Base-by-base conservation (phyloP, 2,888 invertebrate genomes). In the Oeneis ivallda region DNA sequence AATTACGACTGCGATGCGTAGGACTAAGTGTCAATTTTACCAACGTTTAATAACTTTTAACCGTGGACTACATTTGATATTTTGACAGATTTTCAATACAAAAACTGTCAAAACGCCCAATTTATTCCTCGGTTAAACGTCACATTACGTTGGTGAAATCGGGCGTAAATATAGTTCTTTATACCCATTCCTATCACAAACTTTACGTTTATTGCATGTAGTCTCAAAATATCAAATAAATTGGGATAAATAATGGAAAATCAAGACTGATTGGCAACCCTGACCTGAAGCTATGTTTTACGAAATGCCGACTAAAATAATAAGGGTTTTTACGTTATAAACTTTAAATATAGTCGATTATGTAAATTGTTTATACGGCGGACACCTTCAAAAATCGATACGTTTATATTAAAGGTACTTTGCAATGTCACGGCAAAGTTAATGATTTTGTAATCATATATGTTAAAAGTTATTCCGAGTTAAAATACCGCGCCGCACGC, bases 291-390 rank as follows among this genome's bases (percentile, higher is more conserved):
- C 54, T 60, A 54, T 49, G 26, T 45, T 59, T 49, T 64, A 59
- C 37, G 37, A 26, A 47, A 37, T 26, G 53, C 45, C 64, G 59
- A 39, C 43, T 32, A 59, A 64, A 41, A 56, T 56, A 56, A 59
- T 59, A 53, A 45, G 53, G 59, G 58, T 58, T 41, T 58, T 64
- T 58, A 43, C 34, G 19, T 52, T 41, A 19, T 32, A 34, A 58
- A 17, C 17, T 32, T 58, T 53, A 64, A 57, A 58, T 34, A 15
- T 17, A 4, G 32, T 64, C 50, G 58, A 64, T 50, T 58, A 59
- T 53, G 41, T 39, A 58, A 64, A 58, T 61, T 53, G 19, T 39
- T 52, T 50, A 34, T 26, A 26, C 26, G 59, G 37, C 47, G 58
- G 57, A 57, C 57, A 45, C 43, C 59, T 59, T 59, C 54, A 39